phyloP scores from a whole-genome alignment of 2,888 invertebrate genomes.

The Dryobotodes eremita region DNA sequence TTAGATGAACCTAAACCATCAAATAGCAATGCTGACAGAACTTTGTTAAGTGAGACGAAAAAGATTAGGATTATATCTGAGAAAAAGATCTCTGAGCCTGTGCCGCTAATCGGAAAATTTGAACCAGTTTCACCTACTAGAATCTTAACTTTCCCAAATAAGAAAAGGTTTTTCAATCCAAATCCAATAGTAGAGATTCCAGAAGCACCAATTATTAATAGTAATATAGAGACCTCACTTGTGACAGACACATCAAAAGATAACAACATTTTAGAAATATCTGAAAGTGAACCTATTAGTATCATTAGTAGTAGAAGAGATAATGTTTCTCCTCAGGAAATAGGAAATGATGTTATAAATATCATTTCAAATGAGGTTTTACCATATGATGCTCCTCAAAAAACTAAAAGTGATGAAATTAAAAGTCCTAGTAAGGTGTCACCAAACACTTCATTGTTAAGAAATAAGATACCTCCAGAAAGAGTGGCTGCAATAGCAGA shows the following conservation, averaged over 20 bases:
- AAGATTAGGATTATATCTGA: slow-evolving; percentile 83
- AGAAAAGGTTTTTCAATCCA: slow-evolving; percentile 49
- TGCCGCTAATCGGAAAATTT: slow-evolving; percentile 73
- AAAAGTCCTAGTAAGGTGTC: background rate
- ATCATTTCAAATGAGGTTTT: background rate
- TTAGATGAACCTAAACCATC: background rate
- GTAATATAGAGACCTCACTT: background rate
- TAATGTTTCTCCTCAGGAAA: slow-evolving; percentile 10
- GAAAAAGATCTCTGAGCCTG: slow-evolving; percentile 77
- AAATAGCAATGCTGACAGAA: slow-evolving; percentile 15
- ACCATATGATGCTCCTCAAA: slow-evolving; percentile 15
- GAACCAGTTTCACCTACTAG: slow-evolving; percentile 77
- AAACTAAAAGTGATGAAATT: slow-evolving; percentile 2
- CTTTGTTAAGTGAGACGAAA: slow-evolving; percentile 66
- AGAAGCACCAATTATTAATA: slow-evolving; percentile 26
- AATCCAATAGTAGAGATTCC: slow-evolving; percentile 8
- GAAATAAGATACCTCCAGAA: slow-evolving; percentile 76
- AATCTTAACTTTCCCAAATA: slow-evolving; percentile 72
- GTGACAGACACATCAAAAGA: slow-evolving; percentile 3
- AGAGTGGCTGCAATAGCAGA: slow-evolving; percentile 82
- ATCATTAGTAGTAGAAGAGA: background rate
- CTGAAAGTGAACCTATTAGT: background rate
- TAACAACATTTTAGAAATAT: slow-evolving; percentile 8
- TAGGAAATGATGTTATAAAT: slow-evolving; percentile 16
- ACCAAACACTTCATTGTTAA: slow-evolving; percentile 47